Evolutionary conservation across 2,113 vertebrate species (phyloP).

Genomic region (Ranitomeya imitator): DNA sequence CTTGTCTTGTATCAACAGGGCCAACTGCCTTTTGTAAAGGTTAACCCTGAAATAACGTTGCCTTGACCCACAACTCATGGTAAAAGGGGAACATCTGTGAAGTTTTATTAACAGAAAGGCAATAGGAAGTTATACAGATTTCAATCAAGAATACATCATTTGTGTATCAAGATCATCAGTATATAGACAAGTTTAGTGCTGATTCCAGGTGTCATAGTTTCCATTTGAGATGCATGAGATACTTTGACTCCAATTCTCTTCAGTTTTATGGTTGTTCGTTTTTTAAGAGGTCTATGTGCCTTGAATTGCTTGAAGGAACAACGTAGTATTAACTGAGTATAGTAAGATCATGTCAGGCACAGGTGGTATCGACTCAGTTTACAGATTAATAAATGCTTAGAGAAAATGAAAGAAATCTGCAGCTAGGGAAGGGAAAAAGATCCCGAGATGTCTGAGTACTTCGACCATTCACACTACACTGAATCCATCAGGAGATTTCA

Average conservation of each 20-base stretch:
- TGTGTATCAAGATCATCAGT: no score
- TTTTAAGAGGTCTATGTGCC: neutral
- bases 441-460: conserved; percentile 15
- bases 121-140: no score
- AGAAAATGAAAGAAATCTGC: conserved; percentile 35
- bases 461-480: neutral
- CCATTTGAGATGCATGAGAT: neutral
- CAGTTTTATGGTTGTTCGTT: neutral
- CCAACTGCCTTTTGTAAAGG: no score
- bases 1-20: no score
- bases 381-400: conserved; percentile 33
- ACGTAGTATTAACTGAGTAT: conserved; percentile 34
- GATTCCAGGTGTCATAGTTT: no score
- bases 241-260: neutral
- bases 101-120: no score
- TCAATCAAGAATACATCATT: no score
- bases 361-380: conserved; percentile 29
- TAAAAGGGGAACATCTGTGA: no score
- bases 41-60: no score
- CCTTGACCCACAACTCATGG: no score
- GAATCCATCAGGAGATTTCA: neutral
- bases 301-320: conserved; percentile 21
- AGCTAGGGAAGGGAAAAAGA: conserved; percentile 3
- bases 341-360: conserved; percentile 32
- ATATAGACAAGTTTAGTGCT: no score